Base-by-base conservation (phyloP, 2,888 invertebrate species). In the Drepana falcataria region DNA sequence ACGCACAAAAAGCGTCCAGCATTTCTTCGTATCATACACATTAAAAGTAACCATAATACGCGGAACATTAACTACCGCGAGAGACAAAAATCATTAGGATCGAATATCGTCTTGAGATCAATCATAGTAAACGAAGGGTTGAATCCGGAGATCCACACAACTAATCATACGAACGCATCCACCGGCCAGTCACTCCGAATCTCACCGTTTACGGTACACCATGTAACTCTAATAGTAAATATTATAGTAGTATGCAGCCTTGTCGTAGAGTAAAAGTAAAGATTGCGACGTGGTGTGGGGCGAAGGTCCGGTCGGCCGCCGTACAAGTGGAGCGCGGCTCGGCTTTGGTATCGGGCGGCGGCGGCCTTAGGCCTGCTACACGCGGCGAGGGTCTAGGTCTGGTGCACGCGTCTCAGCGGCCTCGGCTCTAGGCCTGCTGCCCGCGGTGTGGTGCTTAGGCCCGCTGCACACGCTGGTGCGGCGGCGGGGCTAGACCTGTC, bases 351-450 rank as follows among this genome's bases (percentile, higher is more conserved):
- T 80, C 58, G 65, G 59, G 68, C 65, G 56, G 57, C 51, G 44
- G 96, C 71, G 21, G 21, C 21, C 21, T 21, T 21, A 56, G 54
- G 98, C 98, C 76, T 98, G 93, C 98, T 37, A 56, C 98, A 73
- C 98, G 98, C 88, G 97, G 35, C 51, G 37, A 35, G 44, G 96
- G 71, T n/a, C 21, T 98, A 98, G 85, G 97, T 97, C 92, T 98
- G 98, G 41, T 4, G 2, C 35, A 37, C 48, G 4, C 47, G 9
- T 33, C 97, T 92, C 98, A 98, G 51, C 48, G 48, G 40, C 21
- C 9, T 3, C 21, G 52, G 54, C 65, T 61, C 81, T 88, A 89
- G 73, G 86, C 88, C 69, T 89, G 91, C 77, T 90, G 90, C 65
- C 84, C 88, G 94, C 63, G 99, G 98, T 76, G 99, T 99, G 73